phyloP scores from a whole-genome alignment of 2,888 invertebrate species.

The Noctua janthe region DNA sequence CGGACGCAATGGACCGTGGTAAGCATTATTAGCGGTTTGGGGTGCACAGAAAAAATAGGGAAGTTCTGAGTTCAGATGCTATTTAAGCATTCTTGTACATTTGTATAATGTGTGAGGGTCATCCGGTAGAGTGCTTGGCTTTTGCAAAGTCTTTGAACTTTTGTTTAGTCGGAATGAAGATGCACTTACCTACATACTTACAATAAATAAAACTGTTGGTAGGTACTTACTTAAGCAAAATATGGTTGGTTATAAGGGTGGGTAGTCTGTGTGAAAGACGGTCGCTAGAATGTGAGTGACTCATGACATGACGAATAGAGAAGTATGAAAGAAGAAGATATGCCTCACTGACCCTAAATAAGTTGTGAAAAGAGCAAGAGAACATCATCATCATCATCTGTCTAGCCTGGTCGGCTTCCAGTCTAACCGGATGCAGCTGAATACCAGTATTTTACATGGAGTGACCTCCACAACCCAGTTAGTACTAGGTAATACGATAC shows the following conservation, averaged over 20 bases:
- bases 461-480: too few relatives aligned
- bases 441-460: too few relatives aligned
- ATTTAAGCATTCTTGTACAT: conserved; percentile 61
- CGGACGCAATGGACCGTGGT: conserved; percentile 68
- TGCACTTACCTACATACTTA: background rate
- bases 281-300: background rate
- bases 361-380: background rate
- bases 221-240: background rate
- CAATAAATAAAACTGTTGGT: background rate
- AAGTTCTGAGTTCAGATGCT: conserved; percentile 44
- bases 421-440: too few relatives aligned
- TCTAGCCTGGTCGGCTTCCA: too few relatives aligned
- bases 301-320: background rate
- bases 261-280: background rate
- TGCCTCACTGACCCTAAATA: background rate
- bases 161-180: background rate
- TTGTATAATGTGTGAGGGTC: conserved; percentile 44
- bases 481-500: too few relatives aligned
- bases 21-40: conserved; percentile 73
- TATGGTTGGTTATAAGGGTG: background rate
- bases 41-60: conserved; percentile 65
- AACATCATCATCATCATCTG: too few relatives aligned
- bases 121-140: conserved; percentile 45
- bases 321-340: background rate
- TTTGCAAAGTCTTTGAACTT: conserved; percentile 24